A percentile compares a stretch with the other conserved stretches of the same genome.
Evolutionary conservation across 2,888 invertebrate species (phyloP).

Genomic region (Calameuta pallipes): DNA sequence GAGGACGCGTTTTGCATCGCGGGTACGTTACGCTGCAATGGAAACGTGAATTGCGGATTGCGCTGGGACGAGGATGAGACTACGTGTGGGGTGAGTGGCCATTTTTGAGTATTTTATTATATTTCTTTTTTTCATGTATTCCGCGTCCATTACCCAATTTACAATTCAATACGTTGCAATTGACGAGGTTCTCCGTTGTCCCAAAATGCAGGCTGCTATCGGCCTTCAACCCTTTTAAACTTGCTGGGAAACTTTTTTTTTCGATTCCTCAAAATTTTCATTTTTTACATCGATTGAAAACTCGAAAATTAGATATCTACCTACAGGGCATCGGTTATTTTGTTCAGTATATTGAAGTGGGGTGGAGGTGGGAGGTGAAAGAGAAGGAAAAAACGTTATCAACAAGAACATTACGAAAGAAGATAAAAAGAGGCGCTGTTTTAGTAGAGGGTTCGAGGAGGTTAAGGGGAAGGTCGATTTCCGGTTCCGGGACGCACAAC

Average conservation of each 20-base stretch:
- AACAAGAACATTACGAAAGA: not conserved
- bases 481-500: constrained; percentile 49
- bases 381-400: not conserved
- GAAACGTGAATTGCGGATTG: constrained; percentile 82
- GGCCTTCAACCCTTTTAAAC: not conserved
- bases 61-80: constrained; percentile 82
- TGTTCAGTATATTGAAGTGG: not conserved
- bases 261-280: not conserved
- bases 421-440: constrained; percentile 3
- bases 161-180: not conserved
- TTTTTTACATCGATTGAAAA: not conserved
- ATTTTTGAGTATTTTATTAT: not conserved
- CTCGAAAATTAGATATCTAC: not conserved
- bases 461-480: constrained; percentile 34
- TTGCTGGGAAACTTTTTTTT: not conserved
- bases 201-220: not conserved
- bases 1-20: constrained; percentile 90
- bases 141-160: not conserved
- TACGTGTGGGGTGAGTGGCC: constrained; percentile 67
- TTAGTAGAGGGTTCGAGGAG: not conserved
- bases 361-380: not conserved
- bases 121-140: not conserved
- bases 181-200: not conserved
- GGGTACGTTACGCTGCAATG: constrained; percentile 76
- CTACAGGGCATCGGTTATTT: not conserved